A percentile compares a stretch with the other conserved stretches of the same genome.
These are phyloP conservation scores for Sinotaia quadrata DNA, from an alignment of 2,888 invertebrate species.

Conservation along the genomic window DNA sequence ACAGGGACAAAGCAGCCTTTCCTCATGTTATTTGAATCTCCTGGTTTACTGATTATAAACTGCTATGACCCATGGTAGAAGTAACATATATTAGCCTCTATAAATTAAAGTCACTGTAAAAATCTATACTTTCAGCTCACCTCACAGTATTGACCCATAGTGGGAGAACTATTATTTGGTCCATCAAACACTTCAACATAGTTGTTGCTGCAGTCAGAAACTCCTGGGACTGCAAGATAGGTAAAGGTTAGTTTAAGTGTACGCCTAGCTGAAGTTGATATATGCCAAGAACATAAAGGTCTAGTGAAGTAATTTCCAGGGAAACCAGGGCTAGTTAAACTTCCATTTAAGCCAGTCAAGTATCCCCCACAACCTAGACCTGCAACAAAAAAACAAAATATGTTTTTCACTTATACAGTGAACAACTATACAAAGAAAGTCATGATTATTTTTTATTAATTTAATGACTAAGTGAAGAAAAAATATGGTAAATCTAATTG, in stretches of 20 bases:
- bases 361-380: constrained; percentile 78
- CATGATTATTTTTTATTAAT: too few species aligned
- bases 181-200: constrained; percentile 54
- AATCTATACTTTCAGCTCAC: constrained; percentile 50
- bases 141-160: constrained; percentile 50
- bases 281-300: constrained; percentile 85
- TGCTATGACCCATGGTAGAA: too few species aligned
- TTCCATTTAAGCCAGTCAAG: constrained; percentile 78
- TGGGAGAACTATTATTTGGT: constrained; percentile 29
- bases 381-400: constrained; percentile 26
- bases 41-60: too few species aligned
- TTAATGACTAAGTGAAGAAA: too few species aligned
- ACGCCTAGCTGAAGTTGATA: constrained; percentile 80
- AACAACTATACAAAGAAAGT: too few species aligned
- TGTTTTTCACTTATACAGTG: too few species aligned
- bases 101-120: too few species aligned
- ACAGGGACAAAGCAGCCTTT: too few species aligned
- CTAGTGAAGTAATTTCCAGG: constrained; percentile 88
- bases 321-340: constrained; percentile 86
- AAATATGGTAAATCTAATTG: too few species aligned
- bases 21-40: too few species aligned
- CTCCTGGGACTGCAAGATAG: constrained; percentile 42
- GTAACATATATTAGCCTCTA: too few species aligned
- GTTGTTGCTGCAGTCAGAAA: constrained; percentile 48
- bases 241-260: constrained; percentile 84